Percentiles rank a stretch among this genome's conserved stretches.
Evolutionary conservation across 2,113 vertebrate species (phyloP).

Genomic region (Nipponia nippon): DNA sequence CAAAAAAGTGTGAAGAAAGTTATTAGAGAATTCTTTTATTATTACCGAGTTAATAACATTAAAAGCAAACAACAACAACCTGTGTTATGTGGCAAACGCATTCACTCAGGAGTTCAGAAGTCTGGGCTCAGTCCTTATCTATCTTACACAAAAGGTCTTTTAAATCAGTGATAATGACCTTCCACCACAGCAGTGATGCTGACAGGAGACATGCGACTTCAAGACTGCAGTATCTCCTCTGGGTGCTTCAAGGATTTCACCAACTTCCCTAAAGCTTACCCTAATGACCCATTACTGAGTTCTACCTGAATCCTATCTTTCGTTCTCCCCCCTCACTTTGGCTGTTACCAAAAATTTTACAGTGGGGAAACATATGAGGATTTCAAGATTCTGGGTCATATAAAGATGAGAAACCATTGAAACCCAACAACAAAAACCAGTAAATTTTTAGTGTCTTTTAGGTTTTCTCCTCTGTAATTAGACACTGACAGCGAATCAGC

Average conservation of each 20-base stretch:
- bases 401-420: background rate
- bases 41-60: background rate
- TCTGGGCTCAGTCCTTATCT: background rate
- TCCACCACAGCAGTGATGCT: background rate
- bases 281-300: background rate
- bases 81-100: background rate
- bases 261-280: background rate
- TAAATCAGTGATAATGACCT: background rate
- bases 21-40: background rate
- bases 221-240: background rate
- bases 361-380: background rate
- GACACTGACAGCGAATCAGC: background rate
- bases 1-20: background rate
- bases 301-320: background rate
- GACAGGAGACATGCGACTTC: background rate
- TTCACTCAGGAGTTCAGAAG: background rate
- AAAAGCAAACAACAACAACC: background rate
- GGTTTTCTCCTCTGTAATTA: background rate
- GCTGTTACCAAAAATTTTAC: background rate
- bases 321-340: background rate
- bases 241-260: background rate
- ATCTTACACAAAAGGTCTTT: background rate
- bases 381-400: background rate
- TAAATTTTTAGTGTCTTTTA: background rate
- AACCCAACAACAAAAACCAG: background rate